These are phyloP conservation scores for Cylindroiulus punctatus DNA, from an alignment of 2,888 invertebrate species.

Conservation along the genomic window DNA sequence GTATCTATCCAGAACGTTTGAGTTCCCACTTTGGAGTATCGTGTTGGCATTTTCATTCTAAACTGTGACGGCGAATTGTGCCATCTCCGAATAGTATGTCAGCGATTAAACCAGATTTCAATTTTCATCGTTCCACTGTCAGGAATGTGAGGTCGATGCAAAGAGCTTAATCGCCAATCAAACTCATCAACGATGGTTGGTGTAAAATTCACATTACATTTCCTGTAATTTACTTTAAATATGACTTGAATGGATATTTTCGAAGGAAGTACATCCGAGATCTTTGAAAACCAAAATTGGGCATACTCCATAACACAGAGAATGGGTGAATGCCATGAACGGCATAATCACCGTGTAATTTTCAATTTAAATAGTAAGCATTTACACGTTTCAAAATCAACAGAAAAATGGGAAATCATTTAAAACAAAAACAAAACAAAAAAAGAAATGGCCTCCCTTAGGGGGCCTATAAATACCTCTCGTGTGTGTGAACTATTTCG, in stretches of 20 bases:
- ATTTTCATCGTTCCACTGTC: neutral
- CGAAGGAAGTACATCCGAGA: neutral
- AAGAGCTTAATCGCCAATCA: neutral
- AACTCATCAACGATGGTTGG: neutral
- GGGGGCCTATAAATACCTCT: neutral
- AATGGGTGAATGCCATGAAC: too few relatives aligned
- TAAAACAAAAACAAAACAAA: constrained; percentile 22
- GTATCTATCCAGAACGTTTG: neutral
- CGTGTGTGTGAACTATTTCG: neutral
- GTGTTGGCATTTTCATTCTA: too few relatives aligned
- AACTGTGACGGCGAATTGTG: too few relatives aligned
- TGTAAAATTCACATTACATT: too few relatives aligned
- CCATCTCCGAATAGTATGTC: neutral
- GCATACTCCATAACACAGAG: too few relatives aligned
- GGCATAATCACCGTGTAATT: neutral
- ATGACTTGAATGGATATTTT: neutral
- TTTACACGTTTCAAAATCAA: neutral
- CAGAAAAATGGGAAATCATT: neutral
- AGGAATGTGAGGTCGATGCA: neutral
- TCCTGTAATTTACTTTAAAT: neutral
- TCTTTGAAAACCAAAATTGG: too few relatives aligned
- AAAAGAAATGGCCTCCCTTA: neutral
- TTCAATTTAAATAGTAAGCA: neutral
- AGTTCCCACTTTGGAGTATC: neutral
- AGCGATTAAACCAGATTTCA: neutral